Percentiles rank a stretch among this genome's conserved stretches.
Evolutionary conservation across 92 coral and sea anemone genomes (phyloP).

Genomic region (Scolanthus callimorphus): DNA sequence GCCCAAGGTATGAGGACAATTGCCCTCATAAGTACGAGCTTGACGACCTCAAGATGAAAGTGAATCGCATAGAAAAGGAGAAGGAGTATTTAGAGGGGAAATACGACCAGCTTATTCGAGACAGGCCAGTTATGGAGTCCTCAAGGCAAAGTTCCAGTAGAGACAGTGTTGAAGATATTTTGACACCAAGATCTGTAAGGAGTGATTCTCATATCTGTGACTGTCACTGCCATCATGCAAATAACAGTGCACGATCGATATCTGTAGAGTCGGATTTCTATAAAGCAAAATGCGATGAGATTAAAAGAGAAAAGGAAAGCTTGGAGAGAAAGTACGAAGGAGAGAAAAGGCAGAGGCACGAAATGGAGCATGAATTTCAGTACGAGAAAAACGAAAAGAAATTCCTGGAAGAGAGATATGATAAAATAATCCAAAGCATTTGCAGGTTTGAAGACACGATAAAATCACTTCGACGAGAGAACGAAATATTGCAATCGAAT

Average conservation of each 20-base stretch:
- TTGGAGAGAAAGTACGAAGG: slow-evolving; percentile 64
- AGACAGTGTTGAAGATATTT: not conserved
- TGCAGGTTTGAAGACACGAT: slow-evolving; percentile 73
- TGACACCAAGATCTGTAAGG: slow-evolving; percentile 9
- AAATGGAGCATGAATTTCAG: slow-evolving; percentile 60
- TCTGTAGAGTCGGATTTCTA: slow-evolving; percentile 56
- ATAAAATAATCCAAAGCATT: slow-evolving; percentile 44
- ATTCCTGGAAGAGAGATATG: slow-evolving; percentile 60
- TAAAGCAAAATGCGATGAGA: slow-evolving; percentile 74
- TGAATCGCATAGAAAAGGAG: slow-evolving; percentile 59
- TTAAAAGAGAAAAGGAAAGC: slow-evolving; percentile 66
- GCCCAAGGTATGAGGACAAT: slow-evolving; percentile 27
- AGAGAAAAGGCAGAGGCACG: slow-evolving; percentile 70
- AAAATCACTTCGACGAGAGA: slow-evolving; percentile 60
- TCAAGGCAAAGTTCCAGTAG: not conserved
- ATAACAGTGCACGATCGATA: not conserved
- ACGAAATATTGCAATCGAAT: slow-evolving; percentile 49
- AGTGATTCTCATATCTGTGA: slow-evolving; percentile 22
- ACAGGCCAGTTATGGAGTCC: slow-evolving; percentile 20
- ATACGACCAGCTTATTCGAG: slow-evolving; percentile 56
- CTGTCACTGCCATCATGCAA: slow-evolving; percentile 5
- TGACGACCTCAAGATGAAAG: slow-evolving; percentile 60
- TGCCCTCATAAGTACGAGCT: slow-evolving; percentile 56
- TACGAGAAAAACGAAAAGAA: slow-evolving; percentile 57
- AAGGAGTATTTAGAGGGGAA: slow-evolving; percentile 64